phyloP scores from a whole-genome alignment of 2,797 vertebrate genomes.

The Alcedo atthis region DNA sequence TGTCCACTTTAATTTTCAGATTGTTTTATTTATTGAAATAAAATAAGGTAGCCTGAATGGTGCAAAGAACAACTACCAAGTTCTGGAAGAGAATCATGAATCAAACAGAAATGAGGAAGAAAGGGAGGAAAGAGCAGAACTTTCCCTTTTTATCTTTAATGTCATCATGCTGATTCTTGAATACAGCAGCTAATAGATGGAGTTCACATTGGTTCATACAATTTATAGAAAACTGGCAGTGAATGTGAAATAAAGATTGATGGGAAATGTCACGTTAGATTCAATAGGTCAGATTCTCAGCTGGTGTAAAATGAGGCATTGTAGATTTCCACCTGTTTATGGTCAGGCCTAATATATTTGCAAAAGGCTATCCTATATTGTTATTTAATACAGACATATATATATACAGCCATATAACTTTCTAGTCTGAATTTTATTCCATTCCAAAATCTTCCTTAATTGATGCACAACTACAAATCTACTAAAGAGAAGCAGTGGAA shows the following conservation, averaged over 20 bases:
- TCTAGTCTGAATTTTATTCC: neutral
- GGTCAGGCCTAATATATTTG: neutral
- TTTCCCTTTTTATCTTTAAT: neutral
- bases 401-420: neutral
- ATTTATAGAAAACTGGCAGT: neutral
- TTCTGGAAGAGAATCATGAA: neutral
- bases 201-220: neutral
- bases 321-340: neutral
- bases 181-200: neutral
- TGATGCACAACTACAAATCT: neutral
- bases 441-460: neutral
- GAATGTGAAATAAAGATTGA: neutral
- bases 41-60: neutral
- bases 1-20: neutral
- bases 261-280: constrained; percentile 3
- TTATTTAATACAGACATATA: neutral
- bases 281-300: constrained; percentile 6
- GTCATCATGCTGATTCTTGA: neutral
- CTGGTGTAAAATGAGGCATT: neutral
- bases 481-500: neutral
- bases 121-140: neutral
- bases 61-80: neutral
- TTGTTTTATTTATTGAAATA: neutral
- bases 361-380: neutral
- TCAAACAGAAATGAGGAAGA: neutral